Conservation (phyloP, 2,797 vertebrate species). For the Lagorchestes hirsutus region DNA sequence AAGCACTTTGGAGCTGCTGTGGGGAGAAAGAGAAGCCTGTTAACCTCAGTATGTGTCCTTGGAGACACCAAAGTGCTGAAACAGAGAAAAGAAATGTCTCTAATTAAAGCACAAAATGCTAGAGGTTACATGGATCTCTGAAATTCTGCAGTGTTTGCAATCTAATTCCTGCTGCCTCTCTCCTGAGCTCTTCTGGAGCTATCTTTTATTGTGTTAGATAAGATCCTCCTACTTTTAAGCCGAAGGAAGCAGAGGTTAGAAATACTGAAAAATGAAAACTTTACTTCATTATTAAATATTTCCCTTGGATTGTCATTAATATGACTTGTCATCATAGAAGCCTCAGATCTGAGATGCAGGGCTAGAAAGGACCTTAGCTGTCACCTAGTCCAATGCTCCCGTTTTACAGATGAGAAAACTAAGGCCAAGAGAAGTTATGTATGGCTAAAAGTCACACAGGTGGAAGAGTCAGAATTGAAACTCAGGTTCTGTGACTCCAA, state of each 20-base stretch:
- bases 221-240: slow-evolving; percentile 76
- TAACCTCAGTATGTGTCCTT: slow-evolving; percentile 5
- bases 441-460: background rate
- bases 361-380: no score
- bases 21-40: background rate
- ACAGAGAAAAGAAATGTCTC: background rate
- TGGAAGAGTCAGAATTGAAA: background rate
- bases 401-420: background rate
- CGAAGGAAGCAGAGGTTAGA: slow-evolving; percentile 44
- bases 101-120: slow-evolving; percentile 34
- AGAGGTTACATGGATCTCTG: slow-evolving; percentile 56
- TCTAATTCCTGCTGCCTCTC: slow-evolving; percentile 34
- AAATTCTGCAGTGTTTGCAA: background rate
- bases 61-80: background rate
- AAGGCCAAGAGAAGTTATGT: background rate
- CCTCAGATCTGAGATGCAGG: background rate
- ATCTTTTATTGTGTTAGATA: slow-evolving; percentile 69
- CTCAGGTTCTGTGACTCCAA: background rate
- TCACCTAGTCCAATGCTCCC: background rate
- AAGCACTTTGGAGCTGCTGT: slow-evolving; percentile 49
- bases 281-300: background rate
- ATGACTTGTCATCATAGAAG: background rate
- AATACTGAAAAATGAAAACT: background rate
- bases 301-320: background rate
- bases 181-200: slow-evolving; percentile 19